Evolutionary conservation across 2,113 vertebrate species (phyloP), one percentile per base, ranked within the genome.

Genomic region (Nerophis ophidion): DNA sequence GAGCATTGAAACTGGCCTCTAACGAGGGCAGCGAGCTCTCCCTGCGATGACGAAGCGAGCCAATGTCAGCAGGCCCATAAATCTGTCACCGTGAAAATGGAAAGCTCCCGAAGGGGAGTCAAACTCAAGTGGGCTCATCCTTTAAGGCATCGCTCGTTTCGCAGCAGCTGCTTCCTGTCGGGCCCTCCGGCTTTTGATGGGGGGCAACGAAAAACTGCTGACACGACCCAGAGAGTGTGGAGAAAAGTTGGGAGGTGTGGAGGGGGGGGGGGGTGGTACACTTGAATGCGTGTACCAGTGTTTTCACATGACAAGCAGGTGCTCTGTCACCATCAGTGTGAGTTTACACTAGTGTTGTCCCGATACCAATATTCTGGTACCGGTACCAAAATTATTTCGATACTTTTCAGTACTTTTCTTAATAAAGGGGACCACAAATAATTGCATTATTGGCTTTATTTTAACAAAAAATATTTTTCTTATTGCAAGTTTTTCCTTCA

Each of bases 141-240:
- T 56, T 65, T 65, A 53, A 74, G 65, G 74, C 71, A 19, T 46
- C 46, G 69, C 71, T 81, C 61, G 54, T 61, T 72, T 72, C 83
- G 74, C 71, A 66, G 79, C 81, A 85, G 84, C 81, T 82, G 83
- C 77, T 79, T 82, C 83, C 79, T 81, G 56, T 61, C 8, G 8
- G 65, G 69, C 68, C 84, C 80, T 63, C 8, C 0, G 65, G 74
- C 70, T 70, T 79, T 77, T 78, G 69, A 66, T 71, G 76, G 65
- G 14, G 15, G 77, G 65, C 63, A 61, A 66, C 46, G 33, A 71
- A 69, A 76, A 79, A 74, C 50, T 69, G 79, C 79, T 81, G 80
- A 85, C 77, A 81, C 65, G 71, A 72, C 70, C 70, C 66, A 55
- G 46, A 62, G 49, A 16, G 17, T 26, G 17, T 40, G 17, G 12